phyloP scores from a whole-genome alignment of 2,888 invertebrate species.

The Teleiodes luculella region DNA sequence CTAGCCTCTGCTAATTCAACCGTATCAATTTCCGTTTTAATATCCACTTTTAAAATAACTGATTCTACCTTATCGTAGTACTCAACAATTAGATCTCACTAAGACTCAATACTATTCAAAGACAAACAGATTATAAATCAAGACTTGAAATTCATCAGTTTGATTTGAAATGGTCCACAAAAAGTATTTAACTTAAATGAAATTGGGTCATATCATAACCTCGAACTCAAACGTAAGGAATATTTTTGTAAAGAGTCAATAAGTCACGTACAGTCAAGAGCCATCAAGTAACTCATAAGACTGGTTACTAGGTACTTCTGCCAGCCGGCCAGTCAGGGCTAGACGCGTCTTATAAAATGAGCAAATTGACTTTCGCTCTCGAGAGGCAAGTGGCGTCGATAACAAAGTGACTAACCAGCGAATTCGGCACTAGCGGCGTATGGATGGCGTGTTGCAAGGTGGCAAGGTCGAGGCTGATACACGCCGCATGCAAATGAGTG shows the following conservation, averaged over 20 bases:
- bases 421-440: constrained; percentile 48
- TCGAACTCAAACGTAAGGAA: no score
- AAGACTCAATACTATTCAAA: not conserved
- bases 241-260: not conserved
- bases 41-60: not conserved
- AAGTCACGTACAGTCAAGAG: constrained; percentile 15
- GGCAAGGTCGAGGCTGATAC: constrained; percentile 71
- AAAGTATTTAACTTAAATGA: no score
- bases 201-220: no score
- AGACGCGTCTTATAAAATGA: constrained; percentile 19
- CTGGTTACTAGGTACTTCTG: not conserved
- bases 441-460: constrained; percentile 45
- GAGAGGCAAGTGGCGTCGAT: constrained; percentile 36
- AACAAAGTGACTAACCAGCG: constrained; percentile 32
- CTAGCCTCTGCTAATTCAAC: constrained; percentile 6
- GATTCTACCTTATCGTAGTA: constrained; percentile 11
- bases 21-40: constrained; percentile 5
- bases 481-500: constrained; percentile 69
- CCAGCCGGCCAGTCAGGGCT: not conserved
- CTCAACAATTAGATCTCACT: not conserved
- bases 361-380: constrained; percentile 39
- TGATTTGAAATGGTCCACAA: not conserved
- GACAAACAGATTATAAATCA: not conserved
- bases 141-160: not conserved
- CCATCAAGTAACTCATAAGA: not conserved